Evolutionary conservation across 2,113 vertebrate species (phyloP), one percentile per base, ranked within the genome.

Genomic region (Phrynocephalus versicolor): DNA sequence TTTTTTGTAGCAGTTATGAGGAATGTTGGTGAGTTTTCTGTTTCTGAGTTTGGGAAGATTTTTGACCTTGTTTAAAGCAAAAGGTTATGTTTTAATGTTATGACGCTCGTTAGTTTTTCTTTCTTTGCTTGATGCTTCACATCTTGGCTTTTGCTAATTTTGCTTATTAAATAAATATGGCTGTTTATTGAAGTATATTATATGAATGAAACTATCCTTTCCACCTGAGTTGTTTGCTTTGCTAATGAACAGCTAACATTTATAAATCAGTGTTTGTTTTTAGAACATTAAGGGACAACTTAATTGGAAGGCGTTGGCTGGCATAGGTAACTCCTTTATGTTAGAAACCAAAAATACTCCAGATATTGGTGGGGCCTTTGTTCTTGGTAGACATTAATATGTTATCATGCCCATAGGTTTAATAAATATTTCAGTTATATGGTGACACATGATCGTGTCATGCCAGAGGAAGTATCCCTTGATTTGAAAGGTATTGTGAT

Each of bases 21-120:
- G 98, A 99, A 96, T 97, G 96, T 97, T 97, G 98, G 98, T 99
- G 98, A 99, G 98, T 99, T 97, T 96, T 95, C 91, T 95, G 94
- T 96, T 94, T 93, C 90, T 92, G 88, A 89, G 92, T 37, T 57
- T 93, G 88, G 89, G 92, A 83, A 92, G 90, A 91, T 88, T 92
- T 96, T 79, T 86, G 89, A 83, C 85, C 33, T 39, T 84, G 51
- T 41, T 90, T 92, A 87, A 83, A 91, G 87, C 91, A 90, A 90
- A 94, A 76, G 84, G 86, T 81, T 88, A 79, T 92, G 72, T 91
- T 89, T 88, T 87, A 80, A 19, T 41, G 76, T 86, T 51, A 89
- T 88, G 19, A n/a, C 35, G 7, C 14, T 13, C 8, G 23, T 60
- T 72, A n/a, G 7, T 33, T 15, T 35, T n/a, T 33, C 30, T 10